Evolutionary conservation across 2,797 vertebrate species (phyloP), one percentile per base, ranked within the genome.

Genomic region (Paguma larvata): DNA sequence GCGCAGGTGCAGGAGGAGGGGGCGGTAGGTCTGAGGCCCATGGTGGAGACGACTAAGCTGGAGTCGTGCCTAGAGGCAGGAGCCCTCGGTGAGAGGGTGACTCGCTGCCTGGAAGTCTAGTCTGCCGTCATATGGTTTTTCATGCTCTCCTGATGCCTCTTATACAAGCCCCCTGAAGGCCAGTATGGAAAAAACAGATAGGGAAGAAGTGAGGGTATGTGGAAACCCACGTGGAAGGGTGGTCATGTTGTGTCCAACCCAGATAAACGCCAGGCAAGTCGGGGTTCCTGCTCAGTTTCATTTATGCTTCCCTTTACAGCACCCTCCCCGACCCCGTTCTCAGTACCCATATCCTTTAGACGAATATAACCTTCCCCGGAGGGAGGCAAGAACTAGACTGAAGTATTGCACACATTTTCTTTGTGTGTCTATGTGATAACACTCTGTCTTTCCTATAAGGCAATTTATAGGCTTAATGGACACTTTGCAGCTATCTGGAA

Each of bases 181-280:
- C n/a, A 94, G 25, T 19, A 46, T 65, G 46, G 53, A 82, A 41
- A 67, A 95, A 91, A 68, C 48, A 44, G 62, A 13, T 48, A 53
- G 38, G 44, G 38, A 62, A 23, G 67, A 84, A 87, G 11, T 44
- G 56, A 95, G n/a, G 65, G 6, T 23, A 2, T 51, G 48, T 48
- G 67, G n/a, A 63, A 44, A 91, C 46, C 32, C 38, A 41, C 30
- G 68, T 27, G 53, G 72, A 51, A 94, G n/a, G 48, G 5, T 91
- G 34, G 62, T 48, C 41, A 80, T 53, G 67, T 32, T 51, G 27
- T 96, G 62, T 27, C 59, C 86, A 88, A 21, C 80, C 41, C 38
- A 85, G 79, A 94, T 85, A 94, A 96, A 89, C 9, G 19, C 30
- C 70, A 93, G 32, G 14, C 46, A 25, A 67, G 56, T 78, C 32